Evolutionary conservation across 2,888 invertebrate genomes (phyloP).

Genomic region (Operophtera brumata): DNA sequence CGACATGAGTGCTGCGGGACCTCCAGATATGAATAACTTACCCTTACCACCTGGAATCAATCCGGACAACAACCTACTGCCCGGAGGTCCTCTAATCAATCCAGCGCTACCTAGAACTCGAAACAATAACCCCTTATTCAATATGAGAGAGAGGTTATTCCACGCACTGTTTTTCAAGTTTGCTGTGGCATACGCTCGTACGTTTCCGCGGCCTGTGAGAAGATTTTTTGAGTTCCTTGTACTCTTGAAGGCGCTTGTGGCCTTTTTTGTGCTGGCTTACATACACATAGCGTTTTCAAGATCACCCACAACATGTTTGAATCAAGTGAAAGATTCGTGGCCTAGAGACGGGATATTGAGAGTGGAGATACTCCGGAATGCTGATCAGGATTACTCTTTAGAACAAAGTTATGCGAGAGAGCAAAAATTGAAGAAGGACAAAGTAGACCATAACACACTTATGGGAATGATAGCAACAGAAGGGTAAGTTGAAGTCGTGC

Average conservation of each 20-base stretch:
- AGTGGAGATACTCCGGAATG: constrained; percentile 91
- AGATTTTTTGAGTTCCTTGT: constrained; percentile 91
- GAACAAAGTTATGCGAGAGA: constrained; percentile 92
- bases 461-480: constrained; percentile 84
- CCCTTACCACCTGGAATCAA: constrained; percentile 75
- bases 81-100: constrained; percentile 79
- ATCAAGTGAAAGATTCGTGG: constrained; percentile 94
- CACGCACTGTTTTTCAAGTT: constrained; percentile 97
- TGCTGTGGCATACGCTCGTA: constrained; percentile 94
- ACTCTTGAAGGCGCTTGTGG: constrained; percentile 87
- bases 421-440: constrained; percentile 84
- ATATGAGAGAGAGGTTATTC: constrained; percentile 94
- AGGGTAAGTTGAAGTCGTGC: constrained; percentile 79
- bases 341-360: constrained; percentile 96
- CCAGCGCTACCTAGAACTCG: constrained; percentile 75
- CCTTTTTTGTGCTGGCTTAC: constrained; percentile 95
- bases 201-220: constrained; percentile 91
- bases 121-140: constrained; percentile 86
- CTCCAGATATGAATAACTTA: constrained; percentile 65
- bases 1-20: constrained; percentile 65
- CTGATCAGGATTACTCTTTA: constrained; percentile 87
- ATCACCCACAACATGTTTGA: constrained; percentile 95
- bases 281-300: constrained; percentile 97
- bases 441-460: constrained; percentile 80
- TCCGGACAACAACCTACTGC: constrained; percentile 75